phyloP scores from a whole-genome alignment of 2,888 invertebrate species.

The Tipula confusa region DNA sequence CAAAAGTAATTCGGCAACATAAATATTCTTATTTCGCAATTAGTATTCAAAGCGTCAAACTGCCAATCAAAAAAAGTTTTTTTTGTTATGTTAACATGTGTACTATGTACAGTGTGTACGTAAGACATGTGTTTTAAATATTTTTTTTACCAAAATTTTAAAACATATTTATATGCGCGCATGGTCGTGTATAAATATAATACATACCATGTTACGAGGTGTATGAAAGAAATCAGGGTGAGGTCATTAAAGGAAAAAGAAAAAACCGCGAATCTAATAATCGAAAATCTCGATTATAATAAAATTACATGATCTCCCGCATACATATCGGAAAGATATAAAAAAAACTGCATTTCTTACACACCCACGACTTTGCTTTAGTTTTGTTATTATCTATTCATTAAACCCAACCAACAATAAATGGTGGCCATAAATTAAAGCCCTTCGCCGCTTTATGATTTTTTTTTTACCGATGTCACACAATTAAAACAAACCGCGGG shows the following conservation, averaged over 20 bases:
- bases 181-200: no score
- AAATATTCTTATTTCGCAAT: neutral
- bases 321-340: no score
- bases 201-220: neutral
- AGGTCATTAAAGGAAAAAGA: neutral
- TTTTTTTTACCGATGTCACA: neutral
- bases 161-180: neutral
- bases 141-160: neutral
- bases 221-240: neutral
- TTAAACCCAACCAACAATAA: neutral
- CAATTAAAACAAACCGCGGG: conserved; percentile 25
- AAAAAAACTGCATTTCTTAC: neutral
- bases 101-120: neutral
- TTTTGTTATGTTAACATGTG: no score
- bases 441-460: neutral
- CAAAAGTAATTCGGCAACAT: neutral
- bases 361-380: neutral
- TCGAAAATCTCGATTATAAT: neutral
- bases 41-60: neutral
- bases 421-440: neutral
- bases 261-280: neutral
- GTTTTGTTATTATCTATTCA: neutral
- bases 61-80: neutral
- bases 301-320: neutral
- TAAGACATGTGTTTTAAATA: neutral